phyloP scores from a whole-genome alignment of 1,140 invertebrate genomes.

The Drosophila repletoides region DNA sequence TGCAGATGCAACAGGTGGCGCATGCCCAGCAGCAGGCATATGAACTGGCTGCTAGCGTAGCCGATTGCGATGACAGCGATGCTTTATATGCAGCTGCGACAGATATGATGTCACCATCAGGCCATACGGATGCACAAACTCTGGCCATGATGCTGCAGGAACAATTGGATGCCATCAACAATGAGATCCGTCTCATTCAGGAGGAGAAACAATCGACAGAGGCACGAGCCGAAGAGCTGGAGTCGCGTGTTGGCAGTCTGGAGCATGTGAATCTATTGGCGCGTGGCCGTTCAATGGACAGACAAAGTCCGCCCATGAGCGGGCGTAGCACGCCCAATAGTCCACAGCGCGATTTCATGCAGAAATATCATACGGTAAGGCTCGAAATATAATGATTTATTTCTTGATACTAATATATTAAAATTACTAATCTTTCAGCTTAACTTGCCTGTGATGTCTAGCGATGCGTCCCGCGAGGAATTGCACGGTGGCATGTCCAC shows the following conservation, averaged over 20 bases:
- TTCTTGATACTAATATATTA: neutral
- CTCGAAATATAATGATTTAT: neutral
- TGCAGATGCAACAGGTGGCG: slow-evolving; percentile 94
- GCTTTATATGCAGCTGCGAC: slow-evolving; percentile 88
- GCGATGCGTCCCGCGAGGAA: slow-evolving; percentile 87
- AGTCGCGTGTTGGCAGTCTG: slow-evolving; percentile 96
- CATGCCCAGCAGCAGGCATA: slow-evolving; percentile 97
- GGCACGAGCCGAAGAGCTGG: slow-evolving; percentile 97
- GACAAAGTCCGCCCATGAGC: slow-evolving; percentile 89
- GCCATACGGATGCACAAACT: slow-evolving; percentile 97
- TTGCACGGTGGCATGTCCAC: slow-evolving; percentile 84
- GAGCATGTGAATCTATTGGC: slow-evolving; percentile 95
- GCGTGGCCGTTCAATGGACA: slow-evolving; percentile 88
- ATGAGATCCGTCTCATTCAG: slow-evolving; percentile 98
- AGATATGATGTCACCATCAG: slow-evolving; percentile 88
- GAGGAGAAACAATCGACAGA: slow-evolving; percentile 99
- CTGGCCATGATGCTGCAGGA: slow-evolving; percentile 99
- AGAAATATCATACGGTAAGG: slow-evolving; percentile 84
- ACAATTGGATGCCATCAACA: slow-evolving; percentile 99
- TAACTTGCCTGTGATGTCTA: slow-evolving; percentile 86
- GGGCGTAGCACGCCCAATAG: slow-evolving; percentile 85
- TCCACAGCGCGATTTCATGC: slow-evolving; percentile 82
- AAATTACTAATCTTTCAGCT: slow-evolving; percentile 82
- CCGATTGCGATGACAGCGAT: slow-evolving; percentile 92
- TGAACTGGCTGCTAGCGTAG: slow-evolving; percentile 95